Percentiles rank a stretch among this genome's conserved stretches.
Conservation (phyloP, 1,140 invertebrate genomes). For the Cotesia chilonis region DNA sequence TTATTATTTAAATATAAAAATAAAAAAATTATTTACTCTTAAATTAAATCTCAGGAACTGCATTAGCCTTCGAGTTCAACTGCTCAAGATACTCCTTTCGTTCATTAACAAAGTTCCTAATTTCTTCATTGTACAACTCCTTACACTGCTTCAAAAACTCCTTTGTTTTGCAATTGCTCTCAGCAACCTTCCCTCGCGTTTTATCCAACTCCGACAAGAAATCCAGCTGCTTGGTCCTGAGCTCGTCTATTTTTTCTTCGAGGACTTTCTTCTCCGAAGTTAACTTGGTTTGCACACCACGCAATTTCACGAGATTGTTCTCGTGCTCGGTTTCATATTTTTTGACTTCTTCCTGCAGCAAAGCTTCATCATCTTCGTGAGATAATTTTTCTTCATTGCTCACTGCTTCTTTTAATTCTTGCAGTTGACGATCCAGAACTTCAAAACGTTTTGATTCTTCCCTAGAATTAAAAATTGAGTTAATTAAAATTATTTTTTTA, state of each 20-base stretch:
- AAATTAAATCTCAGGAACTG: too few relatives aligned
- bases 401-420: neutral
- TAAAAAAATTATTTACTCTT: too few relatives aligned
- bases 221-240: constrained; percentile 8
- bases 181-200: neutral
- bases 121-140: constrained; percentile 22
- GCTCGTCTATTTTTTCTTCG: constrained; percentile 12
- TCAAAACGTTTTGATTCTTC: constrained; percentile 2
- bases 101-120: neutral
- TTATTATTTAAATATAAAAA: too few relatives aligned
- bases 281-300: constrained; percentile 19
- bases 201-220: constrained; percentile 3
- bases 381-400: neutral
- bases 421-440: constrained; percentile 3
- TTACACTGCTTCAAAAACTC: constrained; percentile 20
- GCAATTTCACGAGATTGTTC: constrained; percentile 10
- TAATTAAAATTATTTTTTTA: too few relatives aligned
- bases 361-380: constrained; percentile 6
- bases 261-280: constrained; percentile 24
- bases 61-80: too few relatives aligned
- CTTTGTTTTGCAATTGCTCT: constrained; percentile 3
- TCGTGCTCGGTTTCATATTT: constrained; percentile 27
- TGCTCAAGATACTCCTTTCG: too few relatives aligned
- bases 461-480: neutral
- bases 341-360: constrained; percentile 18